Evolutionary conservation across 2,113 vertebrate genomes (phyloP), one percentile per base, ranked within the genome.

Genomic region (Aviceda subcristata): DNA sequence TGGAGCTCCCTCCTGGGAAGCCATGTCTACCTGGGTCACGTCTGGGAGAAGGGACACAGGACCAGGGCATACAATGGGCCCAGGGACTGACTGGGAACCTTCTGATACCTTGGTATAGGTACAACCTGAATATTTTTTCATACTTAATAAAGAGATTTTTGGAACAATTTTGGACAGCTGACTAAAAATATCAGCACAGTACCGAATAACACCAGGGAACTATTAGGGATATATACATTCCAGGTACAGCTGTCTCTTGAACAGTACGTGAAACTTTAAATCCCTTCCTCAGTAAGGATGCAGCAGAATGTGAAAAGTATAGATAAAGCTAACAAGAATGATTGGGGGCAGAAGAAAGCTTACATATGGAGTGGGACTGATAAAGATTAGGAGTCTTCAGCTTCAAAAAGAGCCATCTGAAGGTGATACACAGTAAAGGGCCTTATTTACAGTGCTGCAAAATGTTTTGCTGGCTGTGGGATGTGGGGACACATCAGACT

Each of bases 401-500:
- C 26, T 86, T 71, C 34, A 59, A 41, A 90, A 89, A 93, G 48
- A 75, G 32, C 23, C 43, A 14, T 45, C 36, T 84, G 51, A 90
- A 67, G 46, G 38, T 55, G 22, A 50, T 36, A 29, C 10, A 32
- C 27, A 39, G 18, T 45, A 90, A 85, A 71, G 15, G 22, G n/a
- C 19, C 13, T 79, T 85, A 62, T 67, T 82, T 71, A 41, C 21
- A 62, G 55, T 24, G 21, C 16, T 75, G n/a, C 60, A 56, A 85
- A 30, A 23, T 12, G 7, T 66, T 85, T 82, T 75, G n/a, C 51
- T 64, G 43, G 5, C 56, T 75, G 56, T 75, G 38, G 34, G 32
- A 14, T 24, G 34, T 51, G 26, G 26, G 15, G 34, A 51, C 27
- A 63, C 0, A 0, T 43, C 24, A 71, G 41, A 48, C 15, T 48